Evolutionary conservation across 2,113 vertebrate species (phyloP), one percentile per base, ranked within the genome.

Genomic region (Hippolais icterina): DNA sequence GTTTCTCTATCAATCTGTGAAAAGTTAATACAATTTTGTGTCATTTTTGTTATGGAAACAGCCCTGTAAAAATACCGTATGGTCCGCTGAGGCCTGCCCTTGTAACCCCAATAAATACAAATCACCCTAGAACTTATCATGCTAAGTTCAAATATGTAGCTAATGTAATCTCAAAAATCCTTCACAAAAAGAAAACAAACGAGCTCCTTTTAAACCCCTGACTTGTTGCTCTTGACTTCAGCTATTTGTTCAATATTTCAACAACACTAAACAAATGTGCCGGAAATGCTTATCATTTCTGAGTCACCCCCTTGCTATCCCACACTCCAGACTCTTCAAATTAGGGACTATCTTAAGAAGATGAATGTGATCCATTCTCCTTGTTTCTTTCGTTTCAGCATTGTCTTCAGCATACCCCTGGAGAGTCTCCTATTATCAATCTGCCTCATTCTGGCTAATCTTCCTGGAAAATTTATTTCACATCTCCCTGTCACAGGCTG

Each of bases 161-260:
- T 95, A 91, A 96, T 83, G 91, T 90, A 94, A 94, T 94, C 96
- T 94, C 93, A 93, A 93, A 96, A 96, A 96, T 77, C 90, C 93
- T 92, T 96, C 94, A 88, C 54, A 41, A 54, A 95, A 96, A 80
- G 94, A 96, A 96, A 97, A 95, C 87, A 96, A 97, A 96, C 47
- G 42, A 94, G 42, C 59, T 93, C 85, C 44, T 94, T 92, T 92
- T 68, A 96, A 95, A 89, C 50, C 68, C 35, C 88, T 86, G 93
- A 54, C 88, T 92, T 57, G 83, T 46, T 95, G 76, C 83, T 95
- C 93, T 86, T 94, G 90, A 96, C 92, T 97, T 94, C 88, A 78
- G 83, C 90, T 94, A 84, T 95, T 92, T 94, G 83, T 83, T 96
- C 90, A 71, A 37, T 78, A 93, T 93, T 94, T 96, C 93, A 94